Evolutionary conservation across 1,140 invertebrate genomes (phyloP), one percentile per base, ranked within the genome.

Genomic region (Hylaeus volcanicus): DNA sequence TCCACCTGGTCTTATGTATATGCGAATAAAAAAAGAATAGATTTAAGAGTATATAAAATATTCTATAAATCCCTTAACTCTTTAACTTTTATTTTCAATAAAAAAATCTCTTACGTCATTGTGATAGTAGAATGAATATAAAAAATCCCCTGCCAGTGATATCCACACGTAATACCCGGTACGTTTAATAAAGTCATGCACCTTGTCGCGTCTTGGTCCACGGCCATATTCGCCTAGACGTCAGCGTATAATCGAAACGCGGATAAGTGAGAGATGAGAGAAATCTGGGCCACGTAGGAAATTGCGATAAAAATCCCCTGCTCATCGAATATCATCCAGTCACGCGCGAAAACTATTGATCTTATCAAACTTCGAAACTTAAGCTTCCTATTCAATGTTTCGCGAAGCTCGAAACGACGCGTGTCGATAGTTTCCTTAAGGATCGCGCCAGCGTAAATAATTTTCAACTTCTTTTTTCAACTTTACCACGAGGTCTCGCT

Each of bases 151-250:
- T 53, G 15, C 14, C 53, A 12, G 39, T 66, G 75, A 60, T 84
- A 83, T 51, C 51, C 43, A 56, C 41, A 73, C 15, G 26, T 37
- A 61, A 69, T 76, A 76, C 43, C 64, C 43, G 9, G 39, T 39
- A 51, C 63, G 63, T 84, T 85, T 85, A 84, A 84, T 84, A 84
- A 84, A 78, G 64, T 66, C 78, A 63, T 69, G 45, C 76, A 77
- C 83, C 79, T 86, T 83, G 65, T 69, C 68, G 26, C 48, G 3
- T 45, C 69, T 12, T 26, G 63, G 15, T 71, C n/a, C 56, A 12
- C 4, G 26, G 26, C n/a, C 6, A 48, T 78, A 72, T 53, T 26
- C 9, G 71, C 51, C 43, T n/a, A 12, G 72, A 73, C 71, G 66
- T 71, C 74, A 41, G 56, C 68, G 74, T 66, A 26, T 43, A 63